phyloP scores from a whole-genome alignment of 2,888 invertebrate genomes.

The Pseudanteris insignis region DNA sequence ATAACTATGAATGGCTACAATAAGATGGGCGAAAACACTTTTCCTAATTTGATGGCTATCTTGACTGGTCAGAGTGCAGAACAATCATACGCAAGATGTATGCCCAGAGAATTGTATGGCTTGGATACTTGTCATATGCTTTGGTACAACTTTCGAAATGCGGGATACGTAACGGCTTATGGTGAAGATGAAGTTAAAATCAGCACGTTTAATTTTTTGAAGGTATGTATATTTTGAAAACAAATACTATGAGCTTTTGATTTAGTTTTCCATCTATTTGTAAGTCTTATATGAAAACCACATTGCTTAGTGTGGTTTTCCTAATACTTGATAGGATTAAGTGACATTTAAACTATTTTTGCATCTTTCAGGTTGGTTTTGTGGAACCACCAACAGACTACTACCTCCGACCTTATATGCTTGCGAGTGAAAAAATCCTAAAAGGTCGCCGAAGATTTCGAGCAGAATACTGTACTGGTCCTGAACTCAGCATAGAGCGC shows the following conservation, averaged over 20 bases:
- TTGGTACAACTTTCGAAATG: conserved; percentile 78
- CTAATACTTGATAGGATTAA: too few relatives aligned
- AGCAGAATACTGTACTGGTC: conserved; percentile 72
- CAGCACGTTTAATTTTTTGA: conserved; percentile 80
- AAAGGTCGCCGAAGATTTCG: conserved; percentile 64
- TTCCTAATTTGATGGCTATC: conserved; percentile 87
- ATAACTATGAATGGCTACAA: conserved; percentile 79
- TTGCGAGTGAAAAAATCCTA: conserved; percentile 73
- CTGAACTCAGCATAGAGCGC: conserved; percentile 74
- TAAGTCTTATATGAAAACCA: too few relatives aligned
- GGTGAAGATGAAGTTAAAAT: conserved; percentile 80
- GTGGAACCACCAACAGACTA: conserved; percentile 80
- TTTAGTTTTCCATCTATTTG: neutral
- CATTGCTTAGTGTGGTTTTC: too few relatives aligned
- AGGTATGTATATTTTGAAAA: too few relatives aligned
- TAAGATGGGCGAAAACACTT: conserved; percentile 88
- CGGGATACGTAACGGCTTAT: conserved; percentile 81
- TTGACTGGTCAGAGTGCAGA: conserved; percentile 74
- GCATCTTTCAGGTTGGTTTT: conserved; percentile 72
- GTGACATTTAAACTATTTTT: neutral
- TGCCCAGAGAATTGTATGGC: conserved; percentile 67
- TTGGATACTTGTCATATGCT: conserved; percentile 78
- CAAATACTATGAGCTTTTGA: too few relatives aligned
- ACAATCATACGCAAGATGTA: conserved; percentile 68
- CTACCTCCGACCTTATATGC: conserved; percentile 78